Percentiles rank a stretch among this genome's conserved stretches.
Evolutionary conservation across 2,797 vertebrate species (phyloP).

Genomic region (Spinus pinus): DNA sequence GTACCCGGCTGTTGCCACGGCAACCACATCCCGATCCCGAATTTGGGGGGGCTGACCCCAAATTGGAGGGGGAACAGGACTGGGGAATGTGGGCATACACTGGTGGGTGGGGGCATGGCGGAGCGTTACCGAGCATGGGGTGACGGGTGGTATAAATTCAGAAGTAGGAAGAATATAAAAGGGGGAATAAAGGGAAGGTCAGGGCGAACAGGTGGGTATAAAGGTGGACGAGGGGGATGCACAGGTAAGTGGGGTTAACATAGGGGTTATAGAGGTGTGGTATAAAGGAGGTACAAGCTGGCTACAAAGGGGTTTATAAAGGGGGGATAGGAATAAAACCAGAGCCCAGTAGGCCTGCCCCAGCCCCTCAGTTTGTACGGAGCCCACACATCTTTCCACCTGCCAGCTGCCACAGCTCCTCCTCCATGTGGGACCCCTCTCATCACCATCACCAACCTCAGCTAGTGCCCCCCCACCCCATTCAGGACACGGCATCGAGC

Average conservation of each 20-base stretch:
- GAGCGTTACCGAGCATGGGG: too few relatives aligned
- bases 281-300: rapidly evolving
- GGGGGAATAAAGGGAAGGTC: neutral
- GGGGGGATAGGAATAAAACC: neutral
- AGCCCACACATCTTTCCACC: neutral
- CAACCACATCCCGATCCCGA: neutral
- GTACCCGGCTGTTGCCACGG: constrained; percentile 8
- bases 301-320: neutral
- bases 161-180: neutral
- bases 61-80: neutral
- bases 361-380: neutral
- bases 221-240: neutral
- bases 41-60: neutral
- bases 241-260: neutral
- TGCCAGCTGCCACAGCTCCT: neutral
- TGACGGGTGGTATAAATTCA: neutral
- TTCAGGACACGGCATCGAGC: neutral
- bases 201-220: neutral
- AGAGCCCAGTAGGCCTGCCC: neutral
- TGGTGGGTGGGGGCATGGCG: neutral
- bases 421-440: neutral
- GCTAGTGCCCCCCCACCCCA: too few relatives aligned
- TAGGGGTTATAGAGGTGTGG: rapidly evolving
- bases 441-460: neutral
- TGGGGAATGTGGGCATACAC: neutral